phyloP scores from a whole-genome alignment of 2,888 invertebrate species.

The Pemphredon lugubris region DNA sequence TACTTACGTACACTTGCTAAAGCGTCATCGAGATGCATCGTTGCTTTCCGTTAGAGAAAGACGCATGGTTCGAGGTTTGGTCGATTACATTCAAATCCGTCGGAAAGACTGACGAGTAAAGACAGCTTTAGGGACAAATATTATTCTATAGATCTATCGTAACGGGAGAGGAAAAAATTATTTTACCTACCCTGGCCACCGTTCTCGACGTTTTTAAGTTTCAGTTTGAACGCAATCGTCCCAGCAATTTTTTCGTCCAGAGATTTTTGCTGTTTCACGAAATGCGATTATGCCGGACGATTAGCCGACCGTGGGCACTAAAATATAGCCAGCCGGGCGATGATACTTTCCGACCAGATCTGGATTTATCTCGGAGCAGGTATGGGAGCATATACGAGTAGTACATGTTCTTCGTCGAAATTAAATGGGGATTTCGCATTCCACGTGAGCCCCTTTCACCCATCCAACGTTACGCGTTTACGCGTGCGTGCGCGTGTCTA shows the following conservation, averaged over 20 bases:
- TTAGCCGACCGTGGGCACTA: conserved; percentile 39
- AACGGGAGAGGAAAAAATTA: too few species aligned
- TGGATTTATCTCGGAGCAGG: conserved; percentile 61
- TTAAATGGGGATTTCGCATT: conserved; percentile 59
- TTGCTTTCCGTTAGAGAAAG: conserved; percentile 37
- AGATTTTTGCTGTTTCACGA: conserved; percentile 21
- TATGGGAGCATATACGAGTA: conserved; percentile 48
- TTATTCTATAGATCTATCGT: too few species aligned
- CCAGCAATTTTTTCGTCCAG: conserved; percentile 14
- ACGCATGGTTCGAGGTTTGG: conserved; percentile 21
- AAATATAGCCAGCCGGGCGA: conserved; percentile 37
- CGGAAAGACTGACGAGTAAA: conserved; percentile 38
- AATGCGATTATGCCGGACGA: conserved; percentile 44
- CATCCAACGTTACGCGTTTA: conserved; percentile 13
- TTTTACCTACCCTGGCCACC: too few species aligned
- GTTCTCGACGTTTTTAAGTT: too few species aligned
- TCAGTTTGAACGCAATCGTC: too few species aligned
- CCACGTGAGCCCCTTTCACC: conserved; percentile 45
- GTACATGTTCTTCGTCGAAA: conserved; percentile 61
- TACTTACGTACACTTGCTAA: too few species aligned
- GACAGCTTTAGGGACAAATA: too few species aligned
- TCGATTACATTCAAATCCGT: conserved; percentile 44
- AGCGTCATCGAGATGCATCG: too few species aligned
- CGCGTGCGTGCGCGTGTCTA: conserved; percentile 19
- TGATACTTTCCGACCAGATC: conserved; percentile 54